Evolutionary conservation across 1,140 invertebrate species (phyloP).

Genomic region (Drosophila lacteicornis): DNA sequence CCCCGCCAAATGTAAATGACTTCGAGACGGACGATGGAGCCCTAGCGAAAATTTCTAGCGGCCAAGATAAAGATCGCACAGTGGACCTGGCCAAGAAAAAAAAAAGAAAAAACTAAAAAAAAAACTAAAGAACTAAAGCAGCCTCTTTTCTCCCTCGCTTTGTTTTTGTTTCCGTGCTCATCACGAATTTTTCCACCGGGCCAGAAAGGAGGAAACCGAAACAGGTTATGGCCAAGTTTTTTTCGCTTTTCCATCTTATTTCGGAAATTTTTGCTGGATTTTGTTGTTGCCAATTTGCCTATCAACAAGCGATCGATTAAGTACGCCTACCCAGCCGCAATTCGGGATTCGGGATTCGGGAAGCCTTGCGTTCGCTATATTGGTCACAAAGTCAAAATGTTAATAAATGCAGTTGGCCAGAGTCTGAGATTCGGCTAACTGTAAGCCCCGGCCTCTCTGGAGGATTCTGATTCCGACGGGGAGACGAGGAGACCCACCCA

Average conservation of each 20-base stretch:
- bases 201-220: constrained; percentile 40
- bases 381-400: constrained; percentile 84
- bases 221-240: constrained; percentile 66
- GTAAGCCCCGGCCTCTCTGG: constrained; percentile 19
- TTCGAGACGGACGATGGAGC: constrained; percentile 65
- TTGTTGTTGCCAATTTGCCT: constrained; percentile 84
- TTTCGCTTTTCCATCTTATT: constrained; percentile 15
- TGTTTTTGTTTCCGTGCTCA: constrained; percentile 54
- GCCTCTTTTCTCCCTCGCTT: constrained; percentile 30
- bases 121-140: constrained; percentile 71
- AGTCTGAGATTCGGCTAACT: constrained; percentile 15
- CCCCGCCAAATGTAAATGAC: constrained; percentile 75
- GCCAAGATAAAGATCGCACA: constrained; percentile 77
- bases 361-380: constrained; percentile 60
- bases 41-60: constrained; percentile 74
- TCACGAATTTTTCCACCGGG: constrained; percentile 74
- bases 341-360: constrained; percentile 28
- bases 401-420: constrained; percentile 76
- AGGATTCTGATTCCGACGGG: constrained; percentile 28
- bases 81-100: constrained; percentile 56
- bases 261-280: constrained; percentile 7
- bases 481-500: constrained; percentile 59
- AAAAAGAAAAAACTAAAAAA: neutral
- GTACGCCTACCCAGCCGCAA: constrained; percentile 75
- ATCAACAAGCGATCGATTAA: constrained; percentile 85